Evolutionary conservation across 2,888 invertebrate species (phyloP).

Genomic region (Trypoxylon attenuatum): DNA sequence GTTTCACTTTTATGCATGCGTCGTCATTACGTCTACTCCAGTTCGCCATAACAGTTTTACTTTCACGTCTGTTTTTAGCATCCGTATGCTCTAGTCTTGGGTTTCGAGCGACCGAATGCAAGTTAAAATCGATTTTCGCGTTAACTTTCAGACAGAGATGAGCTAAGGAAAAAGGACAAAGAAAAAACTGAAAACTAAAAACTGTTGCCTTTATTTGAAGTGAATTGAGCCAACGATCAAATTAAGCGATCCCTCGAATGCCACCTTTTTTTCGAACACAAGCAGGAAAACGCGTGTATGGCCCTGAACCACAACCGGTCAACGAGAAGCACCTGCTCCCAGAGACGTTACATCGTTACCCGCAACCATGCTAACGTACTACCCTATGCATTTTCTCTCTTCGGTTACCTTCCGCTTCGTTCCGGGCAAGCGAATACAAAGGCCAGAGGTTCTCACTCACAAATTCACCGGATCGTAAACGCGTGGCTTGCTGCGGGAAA

Average conservation of each 20-base stretch:
- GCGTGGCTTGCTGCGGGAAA: background rate
- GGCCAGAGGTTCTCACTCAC: slow-evolving; percentile 50
- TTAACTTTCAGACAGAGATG: background rate
- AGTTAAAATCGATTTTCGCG: background rate
- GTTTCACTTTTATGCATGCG: slow-evolving; percentile 3
- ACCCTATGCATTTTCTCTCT: slow-evolving; percentile 55
- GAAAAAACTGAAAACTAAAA: no score
- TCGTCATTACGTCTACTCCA: slow-evolving; percentile 16
- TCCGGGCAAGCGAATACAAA: slow-evolving; percentile 56
- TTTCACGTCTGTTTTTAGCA: slow-evolving; percentile 1
- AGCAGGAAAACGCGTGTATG: slow-evolving; percentile 25
- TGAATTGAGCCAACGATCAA: no score
- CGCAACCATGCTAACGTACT: slow-evolving; percentile 45
- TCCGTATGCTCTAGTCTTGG: background rate
- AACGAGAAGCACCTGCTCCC: slow-evolving; percentile 55
- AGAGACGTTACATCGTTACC: slow-evolving; percentile 46
- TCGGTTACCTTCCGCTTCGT: slow-evolving; percentile 57
- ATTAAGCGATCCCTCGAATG: no score
- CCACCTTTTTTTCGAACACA: slow-evolving; percentile 17
- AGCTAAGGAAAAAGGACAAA: no score
- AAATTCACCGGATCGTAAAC: background rate
- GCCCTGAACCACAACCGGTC: slow-evolving; percentile 36
- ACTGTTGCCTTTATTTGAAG: no score
- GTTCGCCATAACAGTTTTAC: slow-evolving; percentile 4
- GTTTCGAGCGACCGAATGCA: background rate